Percentiles rank a stretch among this genome's conserved stretches.
These are phyloP conservation scores for Euborellia annulipes DNA, from an alignment of 1,140 invertebrate species.

Conservation along the genomic window DNA sequence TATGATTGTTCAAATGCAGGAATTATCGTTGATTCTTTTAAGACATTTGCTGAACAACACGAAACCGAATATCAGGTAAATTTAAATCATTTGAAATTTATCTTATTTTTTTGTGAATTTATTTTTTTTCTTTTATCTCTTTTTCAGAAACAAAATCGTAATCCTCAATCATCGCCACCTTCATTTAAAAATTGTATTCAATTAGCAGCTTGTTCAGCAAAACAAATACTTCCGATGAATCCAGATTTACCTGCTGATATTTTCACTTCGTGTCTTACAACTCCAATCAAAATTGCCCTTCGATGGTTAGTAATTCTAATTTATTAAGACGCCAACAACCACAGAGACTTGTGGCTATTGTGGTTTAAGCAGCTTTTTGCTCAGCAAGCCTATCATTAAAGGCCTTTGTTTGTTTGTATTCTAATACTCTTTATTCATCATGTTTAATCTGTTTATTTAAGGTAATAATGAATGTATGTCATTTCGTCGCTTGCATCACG, in stretches of 20 bases:
- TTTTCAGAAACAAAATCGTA: too few relatives aligned
- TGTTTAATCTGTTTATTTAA: too few relatives aligned
- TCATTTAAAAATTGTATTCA: slow-evolving; percentile 88
- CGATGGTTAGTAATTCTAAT: too few relatives aligned
- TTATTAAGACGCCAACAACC: too few relatives aligned
- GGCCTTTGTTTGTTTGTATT: too few relatives aligned
- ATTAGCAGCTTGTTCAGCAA: slow-evolving; percentile 80
- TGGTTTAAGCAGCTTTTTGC: too few relatives aligned
- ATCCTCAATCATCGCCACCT: slow-evolving; percentile 22
- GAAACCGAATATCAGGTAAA: slow-evolving; percentile 71
- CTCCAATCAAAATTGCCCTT: slow-evolving; percentile 92
- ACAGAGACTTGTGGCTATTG: too few relatives aligned
- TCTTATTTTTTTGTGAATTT: slow-evolving; percentile 2
- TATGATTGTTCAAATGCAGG: slow-evolving; percentile 99
- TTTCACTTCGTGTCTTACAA: slow-evolving; percentile 95
- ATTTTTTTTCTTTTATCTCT: slow-evolving; percentile 1
- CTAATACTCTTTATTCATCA: too few relatives aligned
- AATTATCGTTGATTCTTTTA: slow-evolving; percentile 85
- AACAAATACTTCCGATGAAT: slow-evolving; percentile 92
- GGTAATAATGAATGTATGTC: too few relatives aligned
- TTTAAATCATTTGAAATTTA: slow-evolving; percentile 1
- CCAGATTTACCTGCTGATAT: slow-evolving; percentile 96
- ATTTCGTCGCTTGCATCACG: too few relatives aligned
- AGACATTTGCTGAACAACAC: slow-evolving; percentile 81
- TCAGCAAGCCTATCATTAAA: too few relatives aligned